Percentiles rank a stretch among this genome's conserved stretches.
These are phyloP conservation scores for Polypterus senegalus DNA, from an alignment of 2,113 vertebrate species.

Conservation along the genomic window DNA sequence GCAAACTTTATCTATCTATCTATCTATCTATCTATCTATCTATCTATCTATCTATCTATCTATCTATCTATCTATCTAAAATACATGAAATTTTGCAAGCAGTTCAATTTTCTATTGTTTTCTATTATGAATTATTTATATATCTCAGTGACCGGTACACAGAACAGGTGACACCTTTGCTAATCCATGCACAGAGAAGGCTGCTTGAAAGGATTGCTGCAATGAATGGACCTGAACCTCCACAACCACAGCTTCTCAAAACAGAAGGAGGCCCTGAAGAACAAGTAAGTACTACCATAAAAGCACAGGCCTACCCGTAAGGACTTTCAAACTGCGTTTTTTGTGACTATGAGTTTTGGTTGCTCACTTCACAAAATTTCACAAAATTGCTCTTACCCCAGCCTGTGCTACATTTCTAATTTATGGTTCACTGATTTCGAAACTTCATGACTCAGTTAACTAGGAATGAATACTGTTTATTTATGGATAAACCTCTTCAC, in stretches of 20 bases:
- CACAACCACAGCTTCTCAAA: constrained; percentile 47
- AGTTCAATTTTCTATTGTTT: background rate
- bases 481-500: no score
- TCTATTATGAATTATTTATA: background rate
- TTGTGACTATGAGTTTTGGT: no score
- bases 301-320: no score
- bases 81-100: no score
- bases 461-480: no score
- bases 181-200: constrained; percentile 73
- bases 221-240: constrained; percentile 32
- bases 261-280: constrained; percentile 33
- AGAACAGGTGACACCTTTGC: constrained; percentile 60
- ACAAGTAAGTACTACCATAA: constrained; percentile 44
- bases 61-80: background rate
- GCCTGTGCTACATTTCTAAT: no score
- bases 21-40: background rate
- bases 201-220: constrained; percentile 53
- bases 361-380: no score
- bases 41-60: background rate
- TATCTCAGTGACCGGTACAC: constrained; percentile 66
- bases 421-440: no score
- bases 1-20: background rate
- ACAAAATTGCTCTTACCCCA: no score
- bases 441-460: no score
- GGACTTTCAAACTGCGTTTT: no score